These are phyloP conservation scores for Rotaria magnacalcarata DNA, from an alignment of 2,888 invertebrate genomes.

Conservation along the genomic window DNA sequence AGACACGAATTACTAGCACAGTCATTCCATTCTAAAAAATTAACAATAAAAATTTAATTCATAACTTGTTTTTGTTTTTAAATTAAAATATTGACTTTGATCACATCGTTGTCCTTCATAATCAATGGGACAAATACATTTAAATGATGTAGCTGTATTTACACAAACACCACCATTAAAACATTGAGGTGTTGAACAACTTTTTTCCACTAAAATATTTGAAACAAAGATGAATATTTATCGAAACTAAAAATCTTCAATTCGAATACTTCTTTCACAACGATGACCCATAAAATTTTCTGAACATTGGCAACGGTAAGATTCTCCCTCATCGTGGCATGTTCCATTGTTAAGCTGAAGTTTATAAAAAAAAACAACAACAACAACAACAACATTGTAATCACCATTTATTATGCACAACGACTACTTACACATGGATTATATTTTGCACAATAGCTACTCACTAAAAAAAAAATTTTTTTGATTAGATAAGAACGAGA, in stretches of 20 bases:
- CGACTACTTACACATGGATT: background rate
- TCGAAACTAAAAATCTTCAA: background rate
- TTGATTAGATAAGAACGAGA: no score
- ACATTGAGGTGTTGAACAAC: slow-evolving; percentile 43
- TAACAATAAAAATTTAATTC: background rate
- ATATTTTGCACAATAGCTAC: slow-evolving; percentile 32
- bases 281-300: slow-evolving; percentile 16
- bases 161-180: slow-evolving; percentile 44
- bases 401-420: background rate
- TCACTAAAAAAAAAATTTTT: background rate
- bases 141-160: slow-evolving; percentile 40
- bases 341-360: background rate
- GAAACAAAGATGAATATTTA: background rate
- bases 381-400: background rate
- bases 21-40: slow-evolving; percentile 39
- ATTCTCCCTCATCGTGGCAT: slow-evolving; percentile 17
- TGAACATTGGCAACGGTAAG: slow-evolving; percentile 13
- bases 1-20: slow-evolving; percentile 42
- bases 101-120: slow-evolving; percentile 44
- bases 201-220: slow-evolving; percentile 26
- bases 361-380: background rate
- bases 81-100: background rate
- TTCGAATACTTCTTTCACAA: slow-evolving; percentile 37
- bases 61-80: background rate
- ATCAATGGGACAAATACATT: slow-evolving; percentile 46